Evolutionary conservation across 2,888 invertebrate species (phyloP).

Genomic region (Leptopilina syphax): DNA sequence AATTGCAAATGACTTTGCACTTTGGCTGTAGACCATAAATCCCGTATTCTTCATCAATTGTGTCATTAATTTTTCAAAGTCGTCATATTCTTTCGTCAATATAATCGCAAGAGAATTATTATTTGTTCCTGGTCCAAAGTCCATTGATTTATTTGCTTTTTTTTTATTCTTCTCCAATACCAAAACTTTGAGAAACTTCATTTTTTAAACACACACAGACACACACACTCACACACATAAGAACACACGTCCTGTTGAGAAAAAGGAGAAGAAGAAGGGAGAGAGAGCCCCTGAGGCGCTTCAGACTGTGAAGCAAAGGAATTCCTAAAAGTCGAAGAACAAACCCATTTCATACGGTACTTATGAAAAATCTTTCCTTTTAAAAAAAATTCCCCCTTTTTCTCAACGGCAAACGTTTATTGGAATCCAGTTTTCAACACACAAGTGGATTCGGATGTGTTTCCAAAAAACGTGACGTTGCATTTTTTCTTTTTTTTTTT

Average conservation of each 20-base stretch:
- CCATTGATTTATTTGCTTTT: conserved; percentile 8
- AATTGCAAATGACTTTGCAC: conserved; percentile 27
- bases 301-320: not conserved
- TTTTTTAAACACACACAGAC: not conserved
- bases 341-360: not conserved
- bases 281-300: conserved; percentile 23
- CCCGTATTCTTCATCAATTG: not conserved
- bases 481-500: not conserved
- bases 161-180: not conserved
- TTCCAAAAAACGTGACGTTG: not conserved
- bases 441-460: not conserved
- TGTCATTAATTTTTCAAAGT: conserved; percentile 21
- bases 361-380: not conserved
- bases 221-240: too few species aligned
- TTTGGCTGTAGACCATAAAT: not conserved
- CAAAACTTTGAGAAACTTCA: conserved; percentile 29
- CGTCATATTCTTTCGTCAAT: conserved; percentile 17
- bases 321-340: conserved; percentile 6
- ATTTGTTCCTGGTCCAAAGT: conserved; percentile 32
- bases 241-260: not conserved
- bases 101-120: not conserved
- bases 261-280: not conserved
- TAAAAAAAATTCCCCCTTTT: not conserved
- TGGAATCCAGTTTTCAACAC: not conserved
- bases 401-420: not conserved